Conservation (phyloP, 1,140 invertebrate genomes). For the Meteorus sp. region DNA sequence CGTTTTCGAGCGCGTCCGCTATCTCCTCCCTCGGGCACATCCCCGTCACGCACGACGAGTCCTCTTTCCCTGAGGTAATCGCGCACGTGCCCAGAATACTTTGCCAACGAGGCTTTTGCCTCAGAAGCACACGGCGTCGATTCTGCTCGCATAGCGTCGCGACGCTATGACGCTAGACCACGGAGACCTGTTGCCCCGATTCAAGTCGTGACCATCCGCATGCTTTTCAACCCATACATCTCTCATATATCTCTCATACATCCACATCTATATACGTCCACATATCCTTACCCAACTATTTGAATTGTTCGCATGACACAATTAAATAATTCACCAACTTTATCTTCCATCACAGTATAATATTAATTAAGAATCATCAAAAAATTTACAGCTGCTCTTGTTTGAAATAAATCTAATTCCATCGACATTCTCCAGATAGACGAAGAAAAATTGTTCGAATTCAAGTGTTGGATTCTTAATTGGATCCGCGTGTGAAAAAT, state of each 20-base stretch:
- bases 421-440: too few species aligned
- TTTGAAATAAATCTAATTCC: too few species aligned
- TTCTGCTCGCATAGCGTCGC: constrained; percentile 29
- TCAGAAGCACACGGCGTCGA: constrained; percentile 16
- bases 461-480: too few species aligned
- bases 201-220: constrained; percentile 8
- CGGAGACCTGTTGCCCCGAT: constrained; percentile 40
- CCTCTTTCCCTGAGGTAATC: constrained; percentile 33
- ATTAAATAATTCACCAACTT: too few species aligned
- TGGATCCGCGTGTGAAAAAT: too few species aligned
- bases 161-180: constrained; percentile 25
- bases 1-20: constrained; percentile 17
- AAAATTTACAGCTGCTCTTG: too few species aligned
- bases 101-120: constrained; percentile 19
- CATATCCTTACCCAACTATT: not conserved
- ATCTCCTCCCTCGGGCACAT: constrained; percentile 17
- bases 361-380: too few species aligned
- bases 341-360: too few species aligned
- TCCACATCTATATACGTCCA: not conserved
- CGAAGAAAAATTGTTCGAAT: too few species aligned
- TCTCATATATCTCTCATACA: constrained; percentile 8
- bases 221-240: not conserved
- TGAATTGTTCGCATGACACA: too few species aligned
- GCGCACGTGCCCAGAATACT: constrained; percentile 33
- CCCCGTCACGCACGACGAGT: constrained; percentile 32